These are phyloP conservation scores for Geophilus truncorum DNA, from an alignment of 2,888 invertebrate species.

Conservation along the genomic window DNA sequence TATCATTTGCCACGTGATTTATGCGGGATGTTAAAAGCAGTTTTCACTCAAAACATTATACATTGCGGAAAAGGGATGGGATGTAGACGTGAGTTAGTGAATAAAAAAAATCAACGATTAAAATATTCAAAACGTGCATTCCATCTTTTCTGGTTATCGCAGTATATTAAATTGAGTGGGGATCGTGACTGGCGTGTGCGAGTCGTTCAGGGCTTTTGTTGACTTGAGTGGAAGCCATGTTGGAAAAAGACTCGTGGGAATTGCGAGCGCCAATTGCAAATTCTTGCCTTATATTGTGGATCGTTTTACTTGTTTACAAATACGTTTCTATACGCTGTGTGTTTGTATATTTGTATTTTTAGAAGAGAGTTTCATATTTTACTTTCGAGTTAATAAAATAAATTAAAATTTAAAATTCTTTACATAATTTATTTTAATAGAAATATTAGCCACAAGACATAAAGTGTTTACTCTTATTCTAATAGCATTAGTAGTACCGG, in stretches of 20 bases:
- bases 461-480: too few relatives aligned
- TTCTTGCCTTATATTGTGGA: neutral
- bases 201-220: neutral
- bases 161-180: neutral
- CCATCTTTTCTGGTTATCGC: constrained; percentile 18
- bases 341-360: too few relatives aligned
- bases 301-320: constrained; percentile 14
- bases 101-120: neutral
- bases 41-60: neutral
- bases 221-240: constrained; percentile 12
- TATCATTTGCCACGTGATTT: constrained; percentile 12
- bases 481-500: too few relatives aligned
- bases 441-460: too few relatives aligned
- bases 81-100: neutral
- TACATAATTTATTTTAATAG: too few relatives aligned
- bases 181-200: constrained; percentile 6
- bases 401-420: too few relatives aligned
- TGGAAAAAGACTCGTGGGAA: constrained; percentile 19
- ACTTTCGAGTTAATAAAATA: too few relatives aligned
- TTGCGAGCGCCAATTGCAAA: constrained; percentile 1
- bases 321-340: neutral
- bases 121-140: constrained; percentile 7
- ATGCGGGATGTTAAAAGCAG: neutral
- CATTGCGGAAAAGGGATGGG: neutral
- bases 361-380: too few relatives aligned